Base-by-base conservation (phyloP, 2,113 vertebrate species). In the Dasypus novemcinctus region DNA sequence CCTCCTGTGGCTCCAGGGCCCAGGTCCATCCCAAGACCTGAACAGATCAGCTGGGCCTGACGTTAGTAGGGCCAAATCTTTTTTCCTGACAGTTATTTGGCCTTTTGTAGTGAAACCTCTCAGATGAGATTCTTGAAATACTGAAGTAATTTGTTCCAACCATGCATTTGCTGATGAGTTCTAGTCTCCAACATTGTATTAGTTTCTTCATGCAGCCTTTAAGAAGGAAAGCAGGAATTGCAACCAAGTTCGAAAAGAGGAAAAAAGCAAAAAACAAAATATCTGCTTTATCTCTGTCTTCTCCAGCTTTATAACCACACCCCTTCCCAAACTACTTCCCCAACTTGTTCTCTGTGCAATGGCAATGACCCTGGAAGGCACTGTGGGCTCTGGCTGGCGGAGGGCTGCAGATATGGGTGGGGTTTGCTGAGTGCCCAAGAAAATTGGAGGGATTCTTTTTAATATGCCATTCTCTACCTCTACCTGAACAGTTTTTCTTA, bases 41-140 rank as follows among this genome's bases (percentile, higher is more conserved):
- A 33, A 52, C 20, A 88, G 54, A 87, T 54, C n/a, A 54, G 43
- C 5, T 25, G 36, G 46, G 7, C 0, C 0, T 54, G 66, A 52
- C 23, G 61, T 43, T 10, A 18, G 71, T 46, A 54, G 76, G 49
- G 14, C 38, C 1, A 5, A 43, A 57, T 57, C 81, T 59, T 93
- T 71, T 41, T 86, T 90, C 66, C 36, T 85, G 46, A 93, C 66
- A 81, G 46, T 61, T 63, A 9, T 92, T 85, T 95, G 71, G 57
- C 78, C 29, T 36, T 54, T 36, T 66, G 17, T 41, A 85, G 52
- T 21, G 5, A 95, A 95, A 81, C 15, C 33, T 87, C 72, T 91
- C 9, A 64, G 64, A n/a, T 20, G 85, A 96, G 88, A 93, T 72
- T 43, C 33, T 94, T 85, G 72, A 68, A 92, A 91, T 89, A 87